A percentile compares a stretch with the other conserved stretches of the same genome.
phyloP scores from a whole-genome alignment of 1,140 invertebrate species.

The Caenorhabditis remanei region DNA sequence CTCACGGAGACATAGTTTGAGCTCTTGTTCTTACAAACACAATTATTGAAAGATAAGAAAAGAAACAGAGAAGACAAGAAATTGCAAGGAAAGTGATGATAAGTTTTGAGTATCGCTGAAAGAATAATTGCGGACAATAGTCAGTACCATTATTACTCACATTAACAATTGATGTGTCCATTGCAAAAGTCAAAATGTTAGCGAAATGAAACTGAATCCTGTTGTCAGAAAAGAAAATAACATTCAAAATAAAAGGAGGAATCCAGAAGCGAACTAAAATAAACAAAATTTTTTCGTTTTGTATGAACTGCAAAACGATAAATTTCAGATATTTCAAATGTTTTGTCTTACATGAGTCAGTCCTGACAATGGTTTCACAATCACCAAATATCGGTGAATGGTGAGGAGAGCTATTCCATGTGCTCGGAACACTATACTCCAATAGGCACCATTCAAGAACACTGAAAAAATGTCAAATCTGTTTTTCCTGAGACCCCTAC shows the following conservation, averaged over 20 bases:
- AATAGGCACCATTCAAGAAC: constrained; percentile 1
- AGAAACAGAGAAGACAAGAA: too few species aligned
- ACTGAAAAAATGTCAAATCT: not conserved
- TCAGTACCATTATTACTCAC: too few species aligned
- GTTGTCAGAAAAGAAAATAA: not conserved
- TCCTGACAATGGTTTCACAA: not conserved
- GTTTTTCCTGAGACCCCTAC: not conserved
- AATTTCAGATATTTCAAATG: too few species aligned
- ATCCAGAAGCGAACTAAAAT: not conserved
- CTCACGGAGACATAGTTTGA: too few species aligned
- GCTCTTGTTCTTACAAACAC: too few species aligned
- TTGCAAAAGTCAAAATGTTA: too few species aligned
- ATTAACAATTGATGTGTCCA: too few species aligned
- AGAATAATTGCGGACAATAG: too few species aligned
- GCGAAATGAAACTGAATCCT: not conserved
- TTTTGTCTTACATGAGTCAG: not conserved
- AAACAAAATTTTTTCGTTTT: not conserved
- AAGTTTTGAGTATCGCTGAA: too few species aligned
- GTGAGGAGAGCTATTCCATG: constrained; percentile 18
- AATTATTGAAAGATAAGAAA: too few species aligned
- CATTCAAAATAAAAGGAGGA: not conserved
- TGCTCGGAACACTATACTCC: not conserved
- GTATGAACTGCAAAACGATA: not conserved
- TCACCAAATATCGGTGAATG: not conserved
- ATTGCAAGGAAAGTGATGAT: too few species aligned